Evolutionary conservation across 2,888 invertebrate species (phyloP).

Genomic region (Margaritifera margaritifera): DNA sequence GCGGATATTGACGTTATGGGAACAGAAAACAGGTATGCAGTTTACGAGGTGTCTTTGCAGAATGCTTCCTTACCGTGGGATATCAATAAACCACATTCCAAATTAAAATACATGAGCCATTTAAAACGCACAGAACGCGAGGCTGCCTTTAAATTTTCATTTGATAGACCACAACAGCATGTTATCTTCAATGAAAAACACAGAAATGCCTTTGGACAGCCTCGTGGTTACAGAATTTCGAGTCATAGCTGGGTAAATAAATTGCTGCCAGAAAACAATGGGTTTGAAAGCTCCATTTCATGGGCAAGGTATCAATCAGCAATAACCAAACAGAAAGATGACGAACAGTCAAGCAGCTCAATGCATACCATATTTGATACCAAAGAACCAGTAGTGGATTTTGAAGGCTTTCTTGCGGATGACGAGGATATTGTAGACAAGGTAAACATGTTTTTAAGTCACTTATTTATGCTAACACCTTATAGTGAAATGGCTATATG

Average conservation of each 20-base stretch:
- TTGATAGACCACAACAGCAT: conserved; percentile 58
- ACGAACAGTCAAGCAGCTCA: conserved; percentile 53
- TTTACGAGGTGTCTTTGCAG: conserved; percentile 41
- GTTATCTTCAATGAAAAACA: conserved; percentile 52
- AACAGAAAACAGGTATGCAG: conserved; percentile 59
- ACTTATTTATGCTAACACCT: no score
- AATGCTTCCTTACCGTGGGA: conserved; percentile 38
- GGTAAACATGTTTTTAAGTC: conserved; percentile 30
- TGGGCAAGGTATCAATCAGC: conserved; percentile 65
- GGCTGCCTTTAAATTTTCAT: conserved; percentile 58
- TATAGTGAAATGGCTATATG: no score
- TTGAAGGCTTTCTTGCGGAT: conserved; percentile 51
- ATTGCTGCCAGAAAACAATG: conserved; percentile 39
- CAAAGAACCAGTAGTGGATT: conserved; percentile 48
- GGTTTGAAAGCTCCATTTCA: conserved; percentile 47
- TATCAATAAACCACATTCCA: conserved; percentile 27
- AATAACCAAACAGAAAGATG: conserved; percentile 56
- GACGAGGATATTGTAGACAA: conserved; percentile 57
- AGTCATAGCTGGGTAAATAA: conserved; percentile 3
- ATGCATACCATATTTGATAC: conserved; percentile 54
- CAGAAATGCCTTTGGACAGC: conserved; percentile 43
- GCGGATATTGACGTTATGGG: conserved; percentile 59
- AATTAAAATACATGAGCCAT: conserved; percentile 36
- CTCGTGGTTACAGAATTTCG: conserved; percentile 52
- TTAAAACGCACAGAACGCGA: conserved; percentile 48